Evolutionary conservation across 2,113 vertebrate species (phyloP).

Genomic region (Plecotus auritus): DNA sequence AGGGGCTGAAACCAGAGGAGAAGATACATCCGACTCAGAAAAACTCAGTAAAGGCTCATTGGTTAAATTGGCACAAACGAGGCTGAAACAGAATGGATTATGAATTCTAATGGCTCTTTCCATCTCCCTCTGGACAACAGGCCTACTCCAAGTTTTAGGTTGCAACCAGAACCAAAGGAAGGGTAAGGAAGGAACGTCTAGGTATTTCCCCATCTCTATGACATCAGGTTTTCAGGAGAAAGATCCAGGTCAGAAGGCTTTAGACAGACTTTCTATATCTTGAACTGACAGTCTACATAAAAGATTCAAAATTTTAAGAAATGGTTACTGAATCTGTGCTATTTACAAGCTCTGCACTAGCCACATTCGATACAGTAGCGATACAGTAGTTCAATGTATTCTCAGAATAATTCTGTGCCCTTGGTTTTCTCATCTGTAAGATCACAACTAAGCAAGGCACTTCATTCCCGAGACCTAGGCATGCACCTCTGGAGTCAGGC

Average conservation of each 20-base stretch:
- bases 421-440: conserved; percentile 28
- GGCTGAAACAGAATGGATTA: background rate
- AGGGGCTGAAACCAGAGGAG: background rate
- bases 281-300: background rate
- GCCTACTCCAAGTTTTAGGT: background rate
- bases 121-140: background rate
- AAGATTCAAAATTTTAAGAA: background rate
- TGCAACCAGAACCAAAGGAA: background rate
- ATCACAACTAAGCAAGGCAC: background rate
- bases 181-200: background rate
- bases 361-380: background rate
- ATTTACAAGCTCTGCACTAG: background rate
- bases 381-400: background rate
- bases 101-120: background rate
- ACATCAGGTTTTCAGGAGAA: background rate
- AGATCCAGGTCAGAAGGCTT: conserved; percentile 3
- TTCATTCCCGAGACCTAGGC: background rate
- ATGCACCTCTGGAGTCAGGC: background rate
- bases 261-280: background rate
- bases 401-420: background rate
- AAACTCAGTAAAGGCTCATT: background rate
- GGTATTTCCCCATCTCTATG: background rate
- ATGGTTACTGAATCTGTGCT: background rate
- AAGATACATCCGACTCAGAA: background rate
- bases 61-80: background rate